Percentiles rank a stretch among this genome's conserved stretches.
These are phyloP conservation scores for Crocidura indochinensis DNA, from an alignment of 2,797 vertebrate species.

Conservation along the genomic window DNA sequence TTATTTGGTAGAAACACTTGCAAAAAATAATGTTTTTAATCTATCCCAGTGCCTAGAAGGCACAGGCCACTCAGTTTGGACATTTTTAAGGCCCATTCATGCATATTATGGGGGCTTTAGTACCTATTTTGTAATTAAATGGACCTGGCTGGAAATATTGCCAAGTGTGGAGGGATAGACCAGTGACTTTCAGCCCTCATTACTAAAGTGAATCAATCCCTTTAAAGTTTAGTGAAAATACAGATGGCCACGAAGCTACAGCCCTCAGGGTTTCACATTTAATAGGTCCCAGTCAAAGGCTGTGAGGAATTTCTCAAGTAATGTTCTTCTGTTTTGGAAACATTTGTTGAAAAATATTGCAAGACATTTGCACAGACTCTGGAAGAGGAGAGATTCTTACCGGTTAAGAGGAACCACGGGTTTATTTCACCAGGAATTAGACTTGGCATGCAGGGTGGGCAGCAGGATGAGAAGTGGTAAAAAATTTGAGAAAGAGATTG, in stretches of 20 bases:
- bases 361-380: neutral
- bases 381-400: no score
- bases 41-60: no score
- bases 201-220: rapidly evolving
- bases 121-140: neutral
- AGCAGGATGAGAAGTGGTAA: rapidly evolving
- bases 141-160: no score
- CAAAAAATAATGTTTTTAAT: neutral
- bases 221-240: rapidly evolving
- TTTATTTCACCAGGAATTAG: rapidly evolving
- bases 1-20: neutral
- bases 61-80: no score
- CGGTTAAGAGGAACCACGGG: no score
- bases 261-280: neutral
- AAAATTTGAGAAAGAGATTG: no score
- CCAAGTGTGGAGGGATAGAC: rapidly evolving
- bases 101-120: no score
- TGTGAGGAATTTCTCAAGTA: neutral
- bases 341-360: no score
- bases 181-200: rapidly evolving
- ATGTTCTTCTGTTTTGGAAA: neutral
- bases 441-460: neutral
- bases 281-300: neutral
- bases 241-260: neutral
- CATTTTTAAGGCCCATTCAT: no score